Evolutionary conservation across 2,888 invertebrate species (phyloP).

Genomic region (Periphyllus acericola): DNA sequence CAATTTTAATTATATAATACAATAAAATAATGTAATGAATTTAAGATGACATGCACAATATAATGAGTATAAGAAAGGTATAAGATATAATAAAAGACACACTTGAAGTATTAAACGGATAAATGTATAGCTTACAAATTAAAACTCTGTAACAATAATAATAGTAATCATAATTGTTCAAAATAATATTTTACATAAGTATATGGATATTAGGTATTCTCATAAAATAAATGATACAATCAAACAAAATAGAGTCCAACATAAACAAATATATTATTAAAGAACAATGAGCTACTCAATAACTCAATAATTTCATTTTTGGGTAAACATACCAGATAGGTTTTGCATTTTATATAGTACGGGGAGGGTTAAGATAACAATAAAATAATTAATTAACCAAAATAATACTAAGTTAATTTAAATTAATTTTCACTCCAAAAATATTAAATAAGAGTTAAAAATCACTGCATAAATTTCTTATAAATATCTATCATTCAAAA

Average conservation of each 20-base stretch:
- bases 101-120: conserved; percentile 7
- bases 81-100: conserved; percentile 22
- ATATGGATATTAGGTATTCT: background rate
- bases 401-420: too few species aligned
- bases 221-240: background rate
- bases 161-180: conserved; percentile 10
- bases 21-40: conserved; percentile 39
- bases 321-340: too few species aligned
- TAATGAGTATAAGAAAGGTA: conserved; percentile 5
- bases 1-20: background rate
- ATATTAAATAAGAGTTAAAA: too few species aligned
- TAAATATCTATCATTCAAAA: too few species aligned
- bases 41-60: conserved; percentile 12
- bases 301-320: background rate
- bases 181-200: conserved; percentile 12
- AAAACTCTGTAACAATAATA: conserved; percentile 1
- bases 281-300: background rate
- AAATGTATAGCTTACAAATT: conserved; percentile 18
- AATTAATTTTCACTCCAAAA: too few species aligned
- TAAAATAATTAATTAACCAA: too few species aligned
- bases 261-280: background rate
- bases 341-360: too few species aligned
- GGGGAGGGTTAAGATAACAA: too few species aligned
- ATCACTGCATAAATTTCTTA: too few species aligned
- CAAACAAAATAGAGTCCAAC: background rate